Evolutionary conservation across 2,113 vertebrate species (phyloP).

Genomic region (Psammodynastes pulverulentus): DNA sequence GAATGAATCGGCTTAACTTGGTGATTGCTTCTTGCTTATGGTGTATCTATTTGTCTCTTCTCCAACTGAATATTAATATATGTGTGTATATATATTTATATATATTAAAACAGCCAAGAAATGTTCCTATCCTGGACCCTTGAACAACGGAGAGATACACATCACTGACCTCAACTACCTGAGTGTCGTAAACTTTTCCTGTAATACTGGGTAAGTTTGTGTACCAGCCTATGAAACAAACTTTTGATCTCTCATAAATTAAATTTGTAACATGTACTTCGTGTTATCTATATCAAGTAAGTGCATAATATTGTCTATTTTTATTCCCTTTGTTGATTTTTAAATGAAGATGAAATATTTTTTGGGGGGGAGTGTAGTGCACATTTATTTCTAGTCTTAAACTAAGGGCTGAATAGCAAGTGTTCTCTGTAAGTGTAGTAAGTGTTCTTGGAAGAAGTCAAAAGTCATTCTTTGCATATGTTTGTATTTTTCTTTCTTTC

Average conservation of each 20-base stretch:
- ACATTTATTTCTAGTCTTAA: neutral
- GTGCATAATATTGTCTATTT: neutral
- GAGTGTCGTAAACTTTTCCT: conserved; percentile 75
- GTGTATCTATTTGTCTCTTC: neutral
- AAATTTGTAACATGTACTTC: neutral
- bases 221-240: neutral
- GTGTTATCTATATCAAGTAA: neutral
- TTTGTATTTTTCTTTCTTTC: neutral
- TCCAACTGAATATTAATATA: neutral
- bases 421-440: neutral
- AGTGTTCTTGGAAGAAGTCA: neutral
- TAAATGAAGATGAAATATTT: neutral
- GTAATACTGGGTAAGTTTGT: conserved; percentile 78
- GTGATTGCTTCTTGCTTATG: neutral
- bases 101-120: conserved; percentile 69
- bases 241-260: neutral
- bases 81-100: conserved; percentile 16
- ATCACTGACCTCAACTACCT: conserved; percentile 66
- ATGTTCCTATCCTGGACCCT: conserved; percentile 70
- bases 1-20: neutral
- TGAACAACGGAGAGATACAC: conserved; percentile 69
- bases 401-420: neutral
- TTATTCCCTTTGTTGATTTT: neutral
- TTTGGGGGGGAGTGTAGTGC: too few relatives aligned
- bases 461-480: neutral